Evolutionary conservation across 1,140 invertebrate genomes (phyloP), one percentile per base, ranked within the genome.

Genomic region (Hermatobates lingyangjiaoensis): DNA sequence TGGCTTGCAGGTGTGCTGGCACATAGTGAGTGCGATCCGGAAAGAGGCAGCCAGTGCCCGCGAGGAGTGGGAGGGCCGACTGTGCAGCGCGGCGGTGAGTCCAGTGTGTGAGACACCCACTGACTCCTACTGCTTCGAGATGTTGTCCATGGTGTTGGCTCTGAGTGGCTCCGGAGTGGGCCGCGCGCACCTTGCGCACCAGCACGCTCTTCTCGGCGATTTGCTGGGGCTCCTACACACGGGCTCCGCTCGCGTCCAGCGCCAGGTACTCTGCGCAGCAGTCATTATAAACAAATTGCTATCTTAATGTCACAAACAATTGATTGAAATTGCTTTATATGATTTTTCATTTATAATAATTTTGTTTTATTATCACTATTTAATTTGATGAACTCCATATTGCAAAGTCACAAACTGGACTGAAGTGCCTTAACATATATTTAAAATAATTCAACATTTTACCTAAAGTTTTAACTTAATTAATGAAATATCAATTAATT

Each of bases 101-200:
- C 70, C 72, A 61, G 30, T 7, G 7, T 7, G 7, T 7, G 5
- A 14, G 14, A 42, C 5, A 5, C 62, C 73, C 45, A 68, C 80
- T 2, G 92, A 96, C 68, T 89, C 87, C 7, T 96, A 95, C 63
- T 96, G 91, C 68, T 97, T 97, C 65, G 91, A 97, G 71, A 91
- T 97, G 86, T 68, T 97, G 5, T 94, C 88, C 1, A 87, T 96
- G 79, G 91, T 83, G 18, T 64, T 94, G 54, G 91, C 93, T 0
- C 66, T 96, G n/a, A 93, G 87, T 57, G 92, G 92, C 2, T 94
- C 89, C 55, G 74, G 79, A 0, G 88, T 94, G 0, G 92, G 92
- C 0, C 71, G 90, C 27, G 77, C 79, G 10, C 93, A 95, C 66
- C 68, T 97, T 3, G 87, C 90, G 0, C 86, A 92, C 61, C 88